Evolutionary conservation across 1,140 invertebrate species (phyloP), one percentile per base, ranked within the genome.

Genomic region (Cydia splendana): DNA sequence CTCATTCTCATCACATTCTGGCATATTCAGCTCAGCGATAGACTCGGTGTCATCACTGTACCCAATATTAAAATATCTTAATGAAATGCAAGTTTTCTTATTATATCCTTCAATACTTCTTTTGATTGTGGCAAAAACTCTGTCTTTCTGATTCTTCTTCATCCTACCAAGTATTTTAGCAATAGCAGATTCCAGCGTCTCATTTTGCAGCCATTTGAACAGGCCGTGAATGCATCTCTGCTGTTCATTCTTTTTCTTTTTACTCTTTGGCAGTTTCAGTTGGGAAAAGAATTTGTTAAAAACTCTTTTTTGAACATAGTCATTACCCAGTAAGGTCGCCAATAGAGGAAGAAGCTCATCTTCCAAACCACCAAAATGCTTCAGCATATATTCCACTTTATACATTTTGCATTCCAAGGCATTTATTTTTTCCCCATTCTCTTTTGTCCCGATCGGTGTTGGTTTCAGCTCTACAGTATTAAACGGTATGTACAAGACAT

Each of bases 251-350:
- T 93, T 93, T 77, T 89, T 94, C 67, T 90, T 93, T 75, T 94
- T 93, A 71, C 93, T 90, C 81, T 96, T 96, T 10, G 94, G 90
- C 62, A 96, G 88, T 83, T 95, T 96, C 42, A 98, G 88, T 75
- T 95, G 91, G 10, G 90, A 88, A 88, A 96, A 96, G 86, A 98
- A 97, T 65, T 95, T 94, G 12, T 92, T 91, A 83, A 98, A 98
- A 0, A 94, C 93, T 10, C 88, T 93, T 65, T 93, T 93, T 62
- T 96, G 94, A n/a, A 98, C 95, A 90, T 97, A 98, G 93, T 98
- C 98, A 94, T 98, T 98, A 3, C 98, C 98, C 20, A 98, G 88
- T 7, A 98, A 81, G 12, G 96, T 96, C n/a, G 97, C 96, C 77
- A 98, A 93, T 6, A 98, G 84, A 2, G 97, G 97, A 57, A 98